Evolutionary conservation across 2,113 vertebrate genomes (phyloP), one percentile per base, ranked within the genome.

Genomic region (Aplodontia rufa): DNA sequence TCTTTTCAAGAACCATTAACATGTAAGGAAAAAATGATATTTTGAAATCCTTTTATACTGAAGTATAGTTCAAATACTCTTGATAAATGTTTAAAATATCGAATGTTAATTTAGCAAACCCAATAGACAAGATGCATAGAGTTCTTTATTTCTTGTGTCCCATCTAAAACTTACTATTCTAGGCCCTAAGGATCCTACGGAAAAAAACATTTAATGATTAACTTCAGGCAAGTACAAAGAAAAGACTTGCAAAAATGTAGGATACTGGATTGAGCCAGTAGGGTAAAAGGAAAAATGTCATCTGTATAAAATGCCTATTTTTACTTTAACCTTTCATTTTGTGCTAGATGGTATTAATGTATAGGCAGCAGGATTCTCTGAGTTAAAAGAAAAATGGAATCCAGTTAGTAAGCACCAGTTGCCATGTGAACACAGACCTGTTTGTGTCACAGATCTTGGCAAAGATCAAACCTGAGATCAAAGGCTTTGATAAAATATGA

Each of bases 401-500:
- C 12, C 14, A 92, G 85, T 94, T 89, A 76, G 81, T 58, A 86
- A 96, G 81, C 88, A 83, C 47, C 47, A 68, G 85, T 89, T 95
- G 74, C 74, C 58, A 20, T 91, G 78, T 55, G 91, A 90, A 72
- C 91, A 87, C 64, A 90, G 79, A 69, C 35, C 85, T 89, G 45
- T 96, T 79, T 93, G 66, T 93, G 82, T 95, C 32, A 49, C 75
- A 55, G 96, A 93, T 89, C 82, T 95, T 45, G 49, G 86, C 86
- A 91, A 90, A 94, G 92, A 95, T 97, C 90, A 97, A 94, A 91
- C 96, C n/a, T 8, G 51, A 93, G 94, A 97, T 89, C 64, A 92
- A 94, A 97, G 79, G 42, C 88, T 89, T 96, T 96, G 95, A 93
- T 95, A 75, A 96, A 95, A 97, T 97, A 89, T 78, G 86, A 75